Percentiles rank a stretch among this genome's conserved stretches.
phyloP scores from a whole-genome alignment of 30 jellyfish, hydroid and myxozoan species.

The Hydractinia echinata region DNA sequence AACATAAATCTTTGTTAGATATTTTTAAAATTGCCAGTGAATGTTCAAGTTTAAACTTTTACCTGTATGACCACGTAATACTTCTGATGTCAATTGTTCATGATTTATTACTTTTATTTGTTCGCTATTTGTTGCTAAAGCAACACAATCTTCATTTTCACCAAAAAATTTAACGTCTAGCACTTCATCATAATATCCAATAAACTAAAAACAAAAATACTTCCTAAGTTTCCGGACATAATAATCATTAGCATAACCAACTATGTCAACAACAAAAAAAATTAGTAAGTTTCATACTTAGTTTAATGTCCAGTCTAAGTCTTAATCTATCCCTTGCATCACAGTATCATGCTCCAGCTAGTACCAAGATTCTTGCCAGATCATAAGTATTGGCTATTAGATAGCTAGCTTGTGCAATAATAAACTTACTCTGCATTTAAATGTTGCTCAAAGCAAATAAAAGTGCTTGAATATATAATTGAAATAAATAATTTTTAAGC shows the following conservation, averaged over 20 bases:
- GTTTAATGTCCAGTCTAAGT: no score
- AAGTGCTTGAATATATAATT: no score
- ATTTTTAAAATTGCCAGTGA: neutral
- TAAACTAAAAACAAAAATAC: conserved; percentile 21
- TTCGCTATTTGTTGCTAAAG: conserved; percentile 67
- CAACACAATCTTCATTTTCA: conserved; percentile 43
- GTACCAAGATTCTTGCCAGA: no score
- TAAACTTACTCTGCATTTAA: no score
- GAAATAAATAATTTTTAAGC: no score
- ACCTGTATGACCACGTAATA: conserved; percentile 74
- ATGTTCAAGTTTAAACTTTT: neutral
- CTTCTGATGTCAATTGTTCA: conserved; percentile 38
- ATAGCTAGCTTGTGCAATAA: no score
- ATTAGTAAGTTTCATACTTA: no score
- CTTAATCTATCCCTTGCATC: no score
- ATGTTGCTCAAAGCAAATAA: no score
- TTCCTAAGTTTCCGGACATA: neutral
- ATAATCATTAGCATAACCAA: neutral
- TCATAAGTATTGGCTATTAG: no score
- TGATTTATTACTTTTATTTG: conserved; percentile 60
- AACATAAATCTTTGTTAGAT: neutral
- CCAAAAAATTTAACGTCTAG: conserved; percentile 59
- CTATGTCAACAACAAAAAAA: no score
- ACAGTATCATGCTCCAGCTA: no score
- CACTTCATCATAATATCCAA: conserved; percentile 62